Conservation (phyloP, 2,888 invertebrate genomes). For the Meandrusa payeni region DNA sequence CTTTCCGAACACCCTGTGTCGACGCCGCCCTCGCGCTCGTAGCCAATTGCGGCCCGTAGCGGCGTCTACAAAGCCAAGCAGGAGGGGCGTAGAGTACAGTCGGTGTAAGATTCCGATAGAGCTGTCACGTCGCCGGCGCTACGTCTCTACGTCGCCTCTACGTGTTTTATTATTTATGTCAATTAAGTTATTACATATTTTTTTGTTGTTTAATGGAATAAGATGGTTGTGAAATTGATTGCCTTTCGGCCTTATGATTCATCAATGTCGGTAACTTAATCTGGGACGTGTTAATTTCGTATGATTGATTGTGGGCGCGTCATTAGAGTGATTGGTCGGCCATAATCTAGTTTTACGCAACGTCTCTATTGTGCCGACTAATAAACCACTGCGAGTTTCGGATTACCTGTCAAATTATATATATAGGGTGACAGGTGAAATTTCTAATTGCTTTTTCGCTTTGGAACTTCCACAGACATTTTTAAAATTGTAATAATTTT, state of each 20-base stretch:
- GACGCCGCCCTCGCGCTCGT: conserved; percentile 32
- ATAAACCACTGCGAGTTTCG: conserved; percentile 38
- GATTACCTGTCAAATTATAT: conserved; percentile 61
- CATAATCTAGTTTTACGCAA: conserved; percentile 75
- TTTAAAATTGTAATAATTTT: conserved; percentile 1
- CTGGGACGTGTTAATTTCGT: conserved; percentile 76
- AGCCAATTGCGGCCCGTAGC: conserved; percentile 42
- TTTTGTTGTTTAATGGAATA: conserved; percentile 80
- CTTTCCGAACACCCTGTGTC: conserved; percentile 51
- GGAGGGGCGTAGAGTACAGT: conserved; percentile 48
- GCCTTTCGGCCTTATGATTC: conserved; percentile 78
- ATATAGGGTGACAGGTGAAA: conserved; percentile 40
- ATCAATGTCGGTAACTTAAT: conserved; percentile 76
- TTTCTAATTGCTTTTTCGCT: conserved; percentile 32
- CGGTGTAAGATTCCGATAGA: conserved; percentile 76
- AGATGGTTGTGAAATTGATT: conserved; percentile 79
- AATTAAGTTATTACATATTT: conserved; percentile 72
- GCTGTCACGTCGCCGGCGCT: conserved; percentile 76
- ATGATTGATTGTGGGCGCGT: conserved; percentile 74
- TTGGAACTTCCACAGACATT: conserved; percentile 13
- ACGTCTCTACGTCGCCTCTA: conserved; percentile 76
- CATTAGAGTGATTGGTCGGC: conserved; percentile 57
- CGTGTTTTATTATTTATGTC: conserved; percentile 81
- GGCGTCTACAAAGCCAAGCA: conserved; percentile 44
- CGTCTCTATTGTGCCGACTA: conserved; percentile 49